Evolutionary conservation across 2,113 vertebrate species (phyloP).

Genomic region (Silurus meridionalis): DNA sequence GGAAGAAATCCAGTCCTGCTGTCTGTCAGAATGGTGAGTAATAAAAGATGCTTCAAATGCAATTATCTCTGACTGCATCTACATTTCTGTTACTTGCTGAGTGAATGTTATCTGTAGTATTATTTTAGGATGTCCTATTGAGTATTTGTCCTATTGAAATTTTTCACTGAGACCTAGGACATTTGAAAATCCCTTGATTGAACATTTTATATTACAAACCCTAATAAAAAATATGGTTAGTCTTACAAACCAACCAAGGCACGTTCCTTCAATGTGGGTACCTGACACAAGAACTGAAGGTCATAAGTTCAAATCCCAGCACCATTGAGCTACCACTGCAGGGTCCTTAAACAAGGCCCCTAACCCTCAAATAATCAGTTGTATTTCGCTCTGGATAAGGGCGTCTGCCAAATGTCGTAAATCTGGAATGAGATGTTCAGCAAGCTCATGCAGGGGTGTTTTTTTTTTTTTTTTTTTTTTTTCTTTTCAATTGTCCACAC

Average conservation of each 20-base stretch:
- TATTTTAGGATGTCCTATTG: not conserved
- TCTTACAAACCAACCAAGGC: not conserved
- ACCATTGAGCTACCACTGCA: too few relatives aligned
- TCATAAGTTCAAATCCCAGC: too few relatives aligned
- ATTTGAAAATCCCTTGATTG: too few relatives aligned
- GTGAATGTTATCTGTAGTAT: not conserved
- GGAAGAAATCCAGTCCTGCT: constrained; percentile 68
- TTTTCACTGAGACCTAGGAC: too few relatives aligned
- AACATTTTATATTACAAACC: too few relatives aligned
- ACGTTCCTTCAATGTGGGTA: not conserved
- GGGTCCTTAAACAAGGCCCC: too few relatives aligned
- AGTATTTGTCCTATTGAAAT: not conserved
- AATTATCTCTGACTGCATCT: not conserved
- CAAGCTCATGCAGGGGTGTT: not conserved
- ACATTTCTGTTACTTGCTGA: not conserved
- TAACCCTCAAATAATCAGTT: too few relatives aligned
- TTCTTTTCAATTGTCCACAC: not conserved
- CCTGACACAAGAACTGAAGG: too few relatives aligned
- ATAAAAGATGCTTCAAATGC: not conserved
- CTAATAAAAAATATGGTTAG: not conserved
- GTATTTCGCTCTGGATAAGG: too few relatives aligned
- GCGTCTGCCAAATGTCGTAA: too few relatives aligned
- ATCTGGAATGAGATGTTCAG: not conserved
- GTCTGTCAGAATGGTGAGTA: constrained; percentile 68
- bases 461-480: too few relatives aligned